Base-by-base conservation (phyloP, 2,888 invertebrate genomes). In the Lampropteryx suffumata region DNA sequence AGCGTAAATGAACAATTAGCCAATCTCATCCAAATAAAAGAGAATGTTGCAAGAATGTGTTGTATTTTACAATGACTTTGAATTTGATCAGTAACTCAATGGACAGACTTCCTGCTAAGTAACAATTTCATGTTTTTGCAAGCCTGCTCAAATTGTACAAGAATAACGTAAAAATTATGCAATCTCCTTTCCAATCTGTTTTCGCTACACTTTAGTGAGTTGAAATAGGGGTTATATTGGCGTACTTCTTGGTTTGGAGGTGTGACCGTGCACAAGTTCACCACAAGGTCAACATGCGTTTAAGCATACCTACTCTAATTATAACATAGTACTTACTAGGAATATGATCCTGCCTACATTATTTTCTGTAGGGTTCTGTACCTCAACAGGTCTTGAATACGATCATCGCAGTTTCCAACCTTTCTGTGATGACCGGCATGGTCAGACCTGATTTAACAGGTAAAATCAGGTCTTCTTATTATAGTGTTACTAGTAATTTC, bases 211-310 rank as follows among this genome's bases (percentile, higher is more conserved):
- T 32, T 29, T 48, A 50, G 12, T 12, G 6, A 3, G 17, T 34
- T 43, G 10, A 0, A 0, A 3, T 39, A 57, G 32, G 42, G 39
- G 12, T 12, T 46, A 43, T 40, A 41, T 50, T 48, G 0, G 45
- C 26, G 4, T 46, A 39, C 14, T 6, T 55, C 33, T 17, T 40
- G 34, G 49, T 53, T 49, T 9, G 45, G 51, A 50, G 54, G 60
- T 63, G 56, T 62, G 61, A 47, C 59, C 48, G 42, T 59, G 52
- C 42, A 47, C 66, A 71, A 66, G 69, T 69, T 65, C 67, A 63
- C 52, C 52, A 53, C 60, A 59, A 54, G 52, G 61, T 51, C 58
- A 51, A 40, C 44, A 45, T 65, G 60, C 52, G 55, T 45, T 53
- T n/a, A 13, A 29, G 37, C 33, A 42, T 43, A 14, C 1, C 30